phyloP scores from a whole-genome alignment of 2,113 vertebrate genomes.

The Colius striatus region DNA sequence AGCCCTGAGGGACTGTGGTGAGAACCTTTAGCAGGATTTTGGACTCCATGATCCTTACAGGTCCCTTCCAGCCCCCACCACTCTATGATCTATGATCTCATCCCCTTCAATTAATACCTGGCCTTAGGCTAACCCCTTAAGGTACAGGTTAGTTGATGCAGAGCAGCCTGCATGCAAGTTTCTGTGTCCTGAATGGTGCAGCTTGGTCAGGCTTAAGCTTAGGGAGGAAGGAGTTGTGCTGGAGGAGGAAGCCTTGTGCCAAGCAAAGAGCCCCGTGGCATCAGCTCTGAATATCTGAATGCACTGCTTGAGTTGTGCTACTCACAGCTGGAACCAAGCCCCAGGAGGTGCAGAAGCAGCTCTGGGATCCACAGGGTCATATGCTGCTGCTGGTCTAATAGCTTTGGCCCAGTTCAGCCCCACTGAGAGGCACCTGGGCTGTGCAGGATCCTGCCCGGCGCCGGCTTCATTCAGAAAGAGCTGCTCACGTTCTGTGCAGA shows the following conservation, averaged over 20 bases:
- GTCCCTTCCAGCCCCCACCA: no score
- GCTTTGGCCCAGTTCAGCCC: background rate
- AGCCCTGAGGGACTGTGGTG: background rate
- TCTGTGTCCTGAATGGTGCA: background rate
- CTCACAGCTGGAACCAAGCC: background rate
- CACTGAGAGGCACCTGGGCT: background rate
- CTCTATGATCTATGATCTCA: background rate
- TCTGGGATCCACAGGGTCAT: background rate
- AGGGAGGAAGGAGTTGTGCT: background rate
- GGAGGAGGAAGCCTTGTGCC: background rate
- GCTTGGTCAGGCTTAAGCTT: background rate
- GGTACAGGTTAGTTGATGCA: no score
- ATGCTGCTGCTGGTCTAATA: background rate
- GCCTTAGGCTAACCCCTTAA: no score
- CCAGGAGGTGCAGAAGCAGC: background rate
- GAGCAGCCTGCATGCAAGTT: background rate
- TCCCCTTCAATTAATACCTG: background rate
- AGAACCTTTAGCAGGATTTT: no score
- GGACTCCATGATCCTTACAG: no score
- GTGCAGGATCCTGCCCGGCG: background rate
- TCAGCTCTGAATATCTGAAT: fast-evolving
- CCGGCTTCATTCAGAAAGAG: background rate
- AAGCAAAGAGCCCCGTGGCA: fast-evolving
- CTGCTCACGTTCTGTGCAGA: background rate
- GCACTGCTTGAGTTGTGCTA: background rate